Evolutionary conservation across 2,797 vertebrate genomes (phyloP), one percentile per base, ranked within the genome.

Genomic region (Alosa sapidissima): DNA sequence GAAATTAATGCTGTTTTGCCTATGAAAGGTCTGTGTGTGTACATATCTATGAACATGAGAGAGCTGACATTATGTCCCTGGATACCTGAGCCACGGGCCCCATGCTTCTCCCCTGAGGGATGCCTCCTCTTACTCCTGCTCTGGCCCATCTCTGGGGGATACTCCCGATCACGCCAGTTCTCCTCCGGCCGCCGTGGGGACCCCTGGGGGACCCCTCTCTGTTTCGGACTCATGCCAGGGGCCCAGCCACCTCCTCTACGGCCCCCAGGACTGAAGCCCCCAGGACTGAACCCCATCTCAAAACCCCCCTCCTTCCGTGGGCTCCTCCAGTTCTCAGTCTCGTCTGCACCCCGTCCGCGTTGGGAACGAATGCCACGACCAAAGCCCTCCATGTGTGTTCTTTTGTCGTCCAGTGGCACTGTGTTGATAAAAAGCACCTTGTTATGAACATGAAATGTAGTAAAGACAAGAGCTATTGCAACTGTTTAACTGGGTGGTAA

Each of bases 231-330:
- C 11, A 72, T 72, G 13, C 65, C 65, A 14, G 65, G 65, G 11
- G 65, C 65, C 65, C 65, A 72, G 28, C 65, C 28, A 2, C 65
- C 65, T 3, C 65, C 62, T 33, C 62, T 36, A 36, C 62, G 24
- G 2, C 62, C 62, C 0, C 62, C 62, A 33, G 9, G 24, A 3
- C 62, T 36, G 28, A 28, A 28, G 3, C 62, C 62, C 2, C 62
- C 65, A 72, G 28, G 13, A 13, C 51, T 81, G 84, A 9, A 1
- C 91, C 88, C 87, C 89, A 90, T n/a, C 90, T 90, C 11, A 92
- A 93, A 65, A 94, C 96, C 45, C 84, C 89, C 72, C 13, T 72
- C 65, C 33, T 72, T 72, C 28, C 65, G 28, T n/a, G 33, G 65
- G 33, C 65, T 72, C 65, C 65, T 72, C 65, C 65, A 72, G 65